Base-by-base conservation (phyloP, 2,113 vertebrate species). In the Eolophus roseicapilla region DNA sequence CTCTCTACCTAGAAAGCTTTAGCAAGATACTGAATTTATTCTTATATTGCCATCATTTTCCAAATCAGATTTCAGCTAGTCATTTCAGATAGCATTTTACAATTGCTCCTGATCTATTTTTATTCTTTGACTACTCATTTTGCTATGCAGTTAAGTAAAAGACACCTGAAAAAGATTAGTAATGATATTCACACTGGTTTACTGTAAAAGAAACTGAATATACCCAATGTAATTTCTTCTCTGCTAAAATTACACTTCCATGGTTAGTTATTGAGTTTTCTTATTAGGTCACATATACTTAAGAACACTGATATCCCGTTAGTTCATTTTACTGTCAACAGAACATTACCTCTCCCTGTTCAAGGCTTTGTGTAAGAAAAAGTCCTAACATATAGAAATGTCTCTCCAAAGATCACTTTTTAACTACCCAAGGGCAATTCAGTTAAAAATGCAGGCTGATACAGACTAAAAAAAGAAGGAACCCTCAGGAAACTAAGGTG, bases 221-320 rank as follows among this genome's bases (percentile, higher is more conserved):
- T 95, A 95, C 29, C 69, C 68, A 83, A 92, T 87, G 41, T 70
- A 96, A 96, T 93, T 90, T 92, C 43, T 89, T 57, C 87, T 94
- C 78, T 96, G 94, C 90, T 92, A 95, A 96, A 97, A 96, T 97
- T 95, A 95, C 16, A 86, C 74, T 90, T 65, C 46, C 43, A 59
- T 91, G 19, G 46, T 89, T 96, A 94, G 47, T 85, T 97, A 82
- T 86, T 93, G 67, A 90, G 88, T 78, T 92, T 86, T 87, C 62
- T 96, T 96, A 73, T 73, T 97, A 88, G 68, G 90, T 96, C 94
- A 96, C 49, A 62, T 70, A 90, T 93, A 90, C 46, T 93, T 94
- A 93, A 94, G 94, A 88, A 23, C 76, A 94, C 27, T 92, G 73
- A 93, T 82, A 89, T 55, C 84, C 65, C 33, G 64, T 71, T 50